Conservation (phyloP, 2,113 vertebrate species). For the Corythornis cristatus region DNA sequence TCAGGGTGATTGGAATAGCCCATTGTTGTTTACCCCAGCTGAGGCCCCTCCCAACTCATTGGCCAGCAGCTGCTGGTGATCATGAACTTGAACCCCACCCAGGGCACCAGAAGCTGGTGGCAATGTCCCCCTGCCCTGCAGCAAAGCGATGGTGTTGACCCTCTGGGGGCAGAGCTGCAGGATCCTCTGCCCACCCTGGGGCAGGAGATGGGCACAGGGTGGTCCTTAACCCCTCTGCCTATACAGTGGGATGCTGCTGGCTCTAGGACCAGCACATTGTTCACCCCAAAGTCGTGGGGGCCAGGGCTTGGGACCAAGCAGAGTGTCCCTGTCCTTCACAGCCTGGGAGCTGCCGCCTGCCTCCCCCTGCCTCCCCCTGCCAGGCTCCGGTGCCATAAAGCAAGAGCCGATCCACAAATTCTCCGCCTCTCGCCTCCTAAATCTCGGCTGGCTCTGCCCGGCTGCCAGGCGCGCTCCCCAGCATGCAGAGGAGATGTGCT, state of each 20-base stretch:
- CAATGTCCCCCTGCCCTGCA: too few relatives aligned
- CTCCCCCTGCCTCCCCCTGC: background rate
- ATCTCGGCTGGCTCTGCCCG: background rate
- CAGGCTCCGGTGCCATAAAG: background rate
- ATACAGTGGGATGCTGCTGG: accelerated
- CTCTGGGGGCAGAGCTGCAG: background rate
- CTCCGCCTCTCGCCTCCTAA: background rate
- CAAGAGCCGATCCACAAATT: background rate
- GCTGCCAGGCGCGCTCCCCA: background rate
- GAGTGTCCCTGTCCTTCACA: background rate
- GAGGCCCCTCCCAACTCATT: too few relatives aligned
- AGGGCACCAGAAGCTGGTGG: accelerated
- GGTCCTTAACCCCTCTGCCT: background rate
- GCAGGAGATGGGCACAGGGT: background rate
- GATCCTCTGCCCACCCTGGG: background rate
- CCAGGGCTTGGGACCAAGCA: accelerated
- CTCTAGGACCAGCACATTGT: accelerated
- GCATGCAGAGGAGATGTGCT: background rate
- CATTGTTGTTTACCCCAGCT: too few relatives aligned
- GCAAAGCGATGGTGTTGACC: accelerated
- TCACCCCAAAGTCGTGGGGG: accelerated
- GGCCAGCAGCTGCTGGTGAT: too few relatives aligned
- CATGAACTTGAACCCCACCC: too few relatives aligned
- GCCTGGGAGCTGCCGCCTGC: too few relatives aligned
- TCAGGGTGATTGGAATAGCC: too few relatives aligned